phyloP scores from a whole-genome alignment of 2,888 invertebrate genomes.

The Hanleya hanleyi region DNA sequence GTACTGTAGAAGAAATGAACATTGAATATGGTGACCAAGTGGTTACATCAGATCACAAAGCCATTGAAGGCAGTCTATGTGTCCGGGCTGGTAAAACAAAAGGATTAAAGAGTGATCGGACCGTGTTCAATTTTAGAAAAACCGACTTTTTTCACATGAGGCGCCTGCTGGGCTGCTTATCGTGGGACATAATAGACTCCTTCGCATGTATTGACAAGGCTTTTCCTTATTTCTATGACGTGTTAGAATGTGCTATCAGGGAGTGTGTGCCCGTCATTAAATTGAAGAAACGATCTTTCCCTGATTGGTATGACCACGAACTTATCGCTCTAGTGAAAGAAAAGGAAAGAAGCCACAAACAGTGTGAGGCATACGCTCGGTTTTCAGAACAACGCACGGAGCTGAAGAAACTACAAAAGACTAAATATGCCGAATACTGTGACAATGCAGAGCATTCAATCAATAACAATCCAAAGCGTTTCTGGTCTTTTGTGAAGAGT shows the following conservation, averaged over 20 bases:
- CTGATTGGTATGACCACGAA: neutral
- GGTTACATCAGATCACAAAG: no score
- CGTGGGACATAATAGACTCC: neutral
- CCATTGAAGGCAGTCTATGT: no score
- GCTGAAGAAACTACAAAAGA: neutral
- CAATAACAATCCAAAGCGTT: neutral
- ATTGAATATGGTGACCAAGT: no score
- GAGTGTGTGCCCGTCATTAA: neutral
- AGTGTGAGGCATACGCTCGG: neutral
- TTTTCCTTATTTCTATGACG: neutral
- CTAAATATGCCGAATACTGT: neutral
- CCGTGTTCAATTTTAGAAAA: neutral
- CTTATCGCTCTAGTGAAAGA: neutral
- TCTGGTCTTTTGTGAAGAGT: neutral
- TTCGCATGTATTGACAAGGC: neutral
- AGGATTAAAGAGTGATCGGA: no score
- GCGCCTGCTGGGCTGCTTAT: neutral
- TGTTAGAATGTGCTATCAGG: neutral
- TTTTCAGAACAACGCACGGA: neutral
- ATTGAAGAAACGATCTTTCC: neutral
- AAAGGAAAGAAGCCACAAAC: neutral
- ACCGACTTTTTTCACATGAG: neutral
- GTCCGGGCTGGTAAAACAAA: no score
- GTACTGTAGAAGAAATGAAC: no score
- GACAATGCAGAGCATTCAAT: neutral